phyloP scores from a whole-genome alignment of 1,140 invertebrate genomes.

The Centruroides sculpturatus region DNA sequence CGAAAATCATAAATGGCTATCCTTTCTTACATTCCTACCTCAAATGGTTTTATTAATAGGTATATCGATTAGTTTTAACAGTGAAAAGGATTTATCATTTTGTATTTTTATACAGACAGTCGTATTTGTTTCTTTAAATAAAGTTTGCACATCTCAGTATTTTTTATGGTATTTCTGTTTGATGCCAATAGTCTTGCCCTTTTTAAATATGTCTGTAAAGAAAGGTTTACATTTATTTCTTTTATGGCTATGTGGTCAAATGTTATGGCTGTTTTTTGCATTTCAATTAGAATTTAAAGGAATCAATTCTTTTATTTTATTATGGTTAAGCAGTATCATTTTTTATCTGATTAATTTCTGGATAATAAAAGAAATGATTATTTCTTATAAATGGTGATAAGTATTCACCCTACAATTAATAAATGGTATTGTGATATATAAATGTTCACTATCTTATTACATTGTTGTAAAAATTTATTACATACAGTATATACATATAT shows the following conservation, averaged over 20 bases:
- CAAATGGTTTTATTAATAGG: conserved; percentile 46
- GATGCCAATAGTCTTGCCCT: conserved; percentile 29
- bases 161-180: conserved; percentile 87
- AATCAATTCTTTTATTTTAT: conserved; percentile 52
- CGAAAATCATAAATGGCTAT: conserved; percentile 35
- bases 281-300: conserved; percentile 84
- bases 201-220: conserved; percentile 21
- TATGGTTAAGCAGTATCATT: conserved; percentile 33
- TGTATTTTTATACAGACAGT: conserved; percentile 71
- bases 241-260: conserved; percentile 66
- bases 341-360: conserved; percentile 33
- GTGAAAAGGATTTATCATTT: conserved; percentile 44
- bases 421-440: too few species aligned
- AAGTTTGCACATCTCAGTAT: conserved; percentile 94
- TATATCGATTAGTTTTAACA: too few species aligned
- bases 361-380: background rate
- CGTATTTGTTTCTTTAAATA: conserved; percentile 85
- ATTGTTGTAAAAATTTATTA: too few species aligned
- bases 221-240: conserved; percentile 26
- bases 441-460: too few species aligned
- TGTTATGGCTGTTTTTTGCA: conserved; percentile 73
- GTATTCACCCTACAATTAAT: too few species aligned
- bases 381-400: too few species aligned
- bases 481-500: too few species aligned
- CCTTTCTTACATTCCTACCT: conserved; percentile 52